Evolutionary conservation across 2,888 invertebrate species (phyloP), one percentile per base, ranked within the genome.

Genomic region (Nomada lathburiana): DNA sequence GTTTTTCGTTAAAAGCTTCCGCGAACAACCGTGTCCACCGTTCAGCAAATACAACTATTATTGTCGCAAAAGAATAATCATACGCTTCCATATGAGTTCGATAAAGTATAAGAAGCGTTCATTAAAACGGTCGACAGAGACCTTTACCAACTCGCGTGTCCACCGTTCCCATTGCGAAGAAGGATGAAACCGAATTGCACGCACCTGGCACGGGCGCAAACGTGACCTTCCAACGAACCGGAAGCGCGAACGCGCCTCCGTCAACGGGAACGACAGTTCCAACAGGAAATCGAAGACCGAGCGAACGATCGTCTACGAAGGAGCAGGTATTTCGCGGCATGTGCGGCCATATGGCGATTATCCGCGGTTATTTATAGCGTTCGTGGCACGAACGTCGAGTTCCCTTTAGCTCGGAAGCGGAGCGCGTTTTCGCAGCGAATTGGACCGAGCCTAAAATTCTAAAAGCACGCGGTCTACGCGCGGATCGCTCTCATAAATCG

Each of bases 401-500:
- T 60, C 67, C 52, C 53, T 29, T 60, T 29, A 26, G 64, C 52
- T 55, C 75, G 76, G 84, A 81, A 83, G 65, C 74, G 76, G 70
- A 53, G 44, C 74, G 68, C 86, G 86, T 88, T 76, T 80, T 72
- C 80, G 71, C 65, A 52, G 80, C 71, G 79, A 81, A 83, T 69
- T 75, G 80, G 82, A 83, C 76, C 82, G 73, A 82, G 82, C 82
- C 83, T 77, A 86, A 87, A 86, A 84, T 87, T 88, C 77, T 82
- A 76, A 86, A 87, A 87, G 69, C 82, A 71, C 75, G 63, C 47
- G 74, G 75, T 70, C 62, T 62, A 76, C 44, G 20, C 69, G 84
- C 70, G 83, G 82, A 86, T 90, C 86, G 87, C 80, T 80, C 85
- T 89, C 91, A 87, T 91, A 91, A 91, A 91, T 90, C 89, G 86